A percentile compares a stretch with the other conserved stretches of the same genome.
phyloP scores from a whole-genome alignment of 2,113 vertebrate genomes.

The Lampris incognitus region DNA sequence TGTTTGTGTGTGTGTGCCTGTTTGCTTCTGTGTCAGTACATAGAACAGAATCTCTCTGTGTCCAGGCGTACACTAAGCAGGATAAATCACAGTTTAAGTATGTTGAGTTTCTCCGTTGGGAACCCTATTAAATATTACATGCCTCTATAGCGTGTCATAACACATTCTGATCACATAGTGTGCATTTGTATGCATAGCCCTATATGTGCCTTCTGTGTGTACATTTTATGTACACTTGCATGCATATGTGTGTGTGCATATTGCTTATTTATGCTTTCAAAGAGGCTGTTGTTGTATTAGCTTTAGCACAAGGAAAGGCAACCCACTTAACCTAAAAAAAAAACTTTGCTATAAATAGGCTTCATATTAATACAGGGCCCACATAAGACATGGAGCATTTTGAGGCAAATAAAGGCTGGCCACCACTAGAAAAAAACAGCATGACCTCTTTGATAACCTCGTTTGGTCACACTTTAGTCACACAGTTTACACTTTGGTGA shows the following conservation, averaged over 20 bases:
- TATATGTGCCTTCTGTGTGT: constrained; percentile 14
- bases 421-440: too few species aligned
- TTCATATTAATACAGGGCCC: too few species aligned
- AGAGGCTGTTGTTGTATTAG: constrained; percentile 2
- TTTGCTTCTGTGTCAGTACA: not conserved
- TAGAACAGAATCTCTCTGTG: constrained; percentile 25
- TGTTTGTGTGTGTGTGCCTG: constrained; percentile 1
- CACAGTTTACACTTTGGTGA: too few species aligned
- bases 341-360: constrained; percentile 26
- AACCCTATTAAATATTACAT: constrained; percentile 78
- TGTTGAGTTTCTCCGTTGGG: constrained; percentile 69
- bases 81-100: constrained; percentile 75
- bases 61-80: constrained; percentile 41
- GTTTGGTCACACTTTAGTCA: too few species aligned
- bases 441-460: too few species aligned
- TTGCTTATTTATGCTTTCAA: not conserved
- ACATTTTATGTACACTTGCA: not conserved
- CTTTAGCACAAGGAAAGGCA: not conserved
- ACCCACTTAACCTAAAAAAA: constrained; percentile 49
- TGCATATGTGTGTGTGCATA: not conserved
- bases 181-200: constrained; percentile 13
- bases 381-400: too few species aligned
- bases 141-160: constrained; percentile 74
- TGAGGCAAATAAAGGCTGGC: too few species aligned
- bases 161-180: constrained; percentile 77